These are phyloP conservation scores for Malurus cyaneus DNA, from an alignment of 2,113 vertebrate genomes.

Conservation along the genomic window DNA sequence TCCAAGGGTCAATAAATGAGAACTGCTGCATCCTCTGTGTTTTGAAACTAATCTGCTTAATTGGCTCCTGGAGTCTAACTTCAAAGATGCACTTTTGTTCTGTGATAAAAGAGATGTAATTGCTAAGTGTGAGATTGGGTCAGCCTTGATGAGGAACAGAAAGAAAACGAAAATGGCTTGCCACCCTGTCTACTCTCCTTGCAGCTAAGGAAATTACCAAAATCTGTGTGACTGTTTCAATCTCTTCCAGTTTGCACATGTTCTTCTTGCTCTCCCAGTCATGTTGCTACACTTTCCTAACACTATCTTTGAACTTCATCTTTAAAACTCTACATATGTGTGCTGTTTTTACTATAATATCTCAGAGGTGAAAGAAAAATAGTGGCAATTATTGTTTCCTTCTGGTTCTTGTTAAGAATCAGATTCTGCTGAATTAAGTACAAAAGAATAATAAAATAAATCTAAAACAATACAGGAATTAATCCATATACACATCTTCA, in stretches of 20 bases:
- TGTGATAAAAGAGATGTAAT: constrained; percentile 12
- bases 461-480: background rate
- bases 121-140: background rate
- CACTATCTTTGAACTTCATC: background rate
- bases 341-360: background rate
- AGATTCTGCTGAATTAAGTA: background rate
- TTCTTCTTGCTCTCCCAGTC: background rate
- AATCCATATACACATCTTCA: background rate
- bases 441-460: background rate
- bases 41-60: constrained; percentile 53
- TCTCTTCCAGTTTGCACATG: background rate
- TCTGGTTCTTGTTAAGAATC: background rate
- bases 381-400: background rate
- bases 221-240: background rate
- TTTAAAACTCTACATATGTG: background rate
- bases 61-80: background rate
- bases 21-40: background rate
- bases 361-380: background rate
- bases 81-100: constrained; percentile 14
- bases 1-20: constrained; percentile 13
- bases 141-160: background rate
- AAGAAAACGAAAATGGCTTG: background rate
- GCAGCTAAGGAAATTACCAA: background rate
- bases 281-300: background rate
- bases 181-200: background rate